A percentile compares a stretch with the other conserved stretches of the same genome.
Conservation (phyloP, 2,888 invertebrate genomes). For the Ariolimax columbianus region DNA sequence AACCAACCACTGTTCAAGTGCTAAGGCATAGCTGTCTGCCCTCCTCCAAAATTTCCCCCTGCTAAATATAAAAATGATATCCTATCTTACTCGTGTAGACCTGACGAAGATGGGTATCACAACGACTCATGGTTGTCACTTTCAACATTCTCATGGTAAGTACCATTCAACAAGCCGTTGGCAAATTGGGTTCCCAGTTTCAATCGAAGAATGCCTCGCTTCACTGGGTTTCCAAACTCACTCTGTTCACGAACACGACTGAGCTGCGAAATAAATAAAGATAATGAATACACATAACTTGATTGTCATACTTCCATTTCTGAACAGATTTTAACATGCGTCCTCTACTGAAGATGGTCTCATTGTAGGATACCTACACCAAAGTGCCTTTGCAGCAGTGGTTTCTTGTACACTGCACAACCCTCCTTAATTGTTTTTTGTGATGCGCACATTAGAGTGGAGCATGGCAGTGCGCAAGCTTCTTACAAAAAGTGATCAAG, state of each 20-base stretch:
- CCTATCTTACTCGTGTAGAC: slow-evolving; percentile 22
- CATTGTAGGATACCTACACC: too few relatives aligned
- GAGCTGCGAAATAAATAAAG: slow-evolving; percentile 14
- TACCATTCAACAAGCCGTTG: slow-evolving; percentile 43
- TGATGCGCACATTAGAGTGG: too few relatives aligned
- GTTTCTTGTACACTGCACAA: too few relatives aligned
- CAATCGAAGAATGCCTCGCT: slow-evolving; percentile 36
- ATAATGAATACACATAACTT: too few relatives aligned
- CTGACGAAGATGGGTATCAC: slow-evolving; percentile 41
- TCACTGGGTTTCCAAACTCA: slow-evolving; percentile 34
- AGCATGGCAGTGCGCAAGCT: too few relatives aligned
- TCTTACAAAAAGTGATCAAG: too few relatives aligned
- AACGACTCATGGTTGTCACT: slow-evolving; percentile 41
- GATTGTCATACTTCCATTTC: too few relatives aligned
- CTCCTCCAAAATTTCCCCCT: not conserved
- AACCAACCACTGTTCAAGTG: not conserved
- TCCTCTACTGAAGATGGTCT: too few relatives aligned
- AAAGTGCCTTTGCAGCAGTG: too few relatives aligned
- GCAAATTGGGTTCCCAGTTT: slow-evolving; percentile 45
- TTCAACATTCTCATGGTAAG: slow-evolving; percentile 13
- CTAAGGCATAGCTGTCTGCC: not conserved
- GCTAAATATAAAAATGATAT: not conserved
- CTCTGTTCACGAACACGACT: slow-evolving; percentile 46
- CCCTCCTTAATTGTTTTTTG: too few relatives aligned
- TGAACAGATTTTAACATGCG: too few relatives aligned